Evolutionary conservation across 1,140 invertebrate species (phyloP).

Genomic region (Brachionus koreanus): DNA sequence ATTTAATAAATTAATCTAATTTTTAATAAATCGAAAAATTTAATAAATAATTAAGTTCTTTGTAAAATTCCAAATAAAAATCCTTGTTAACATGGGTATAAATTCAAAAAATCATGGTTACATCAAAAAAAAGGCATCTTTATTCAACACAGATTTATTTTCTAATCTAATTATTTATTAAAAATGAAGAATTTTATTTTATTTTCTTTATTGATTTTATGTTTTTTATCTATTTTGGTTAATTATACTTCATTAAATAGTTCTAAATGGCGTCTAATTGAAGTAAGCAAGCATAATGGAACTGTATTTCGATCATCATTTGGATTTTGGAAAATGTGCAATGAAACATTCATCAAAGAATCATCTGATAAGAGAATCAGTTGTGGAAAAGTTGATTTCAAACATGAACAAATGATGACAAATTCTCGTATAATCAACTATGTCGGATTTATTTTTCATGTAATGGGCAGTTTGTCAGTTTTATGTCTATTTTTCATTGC

Average conservation of each 20-base stretch:
- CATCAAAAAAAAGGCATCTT: neutral
- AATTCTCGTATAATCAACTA: neutral
- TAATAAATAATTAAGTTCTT: too few relatives aligned
- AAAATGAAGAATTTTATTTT: conserved; percentile 29
- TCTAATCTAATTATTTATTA: neutral
- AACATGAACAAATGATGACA: neutral
- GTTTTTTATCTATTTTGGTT: neutral
- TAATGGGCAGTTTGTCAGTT: neutral
- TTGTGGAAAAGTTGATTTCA: neutral
- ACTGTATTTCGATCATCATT: neutral
- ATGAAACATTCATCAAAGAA: neutral
- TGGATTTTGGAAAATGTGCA: conserved; percentile 27
- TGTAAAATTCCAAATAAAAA: too few relatives aligned
- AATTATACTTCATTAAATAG: neutral
- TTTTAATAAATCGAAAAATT: too few relatives aligned
- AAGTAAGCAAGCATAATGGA: neutral
- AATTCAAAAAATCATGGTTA: neutral
- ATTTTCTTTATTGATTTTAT: neutral
- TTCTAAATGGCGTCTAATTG: neutral
- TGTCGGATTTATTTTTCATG: neutral
- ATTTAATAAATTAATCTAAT: too few relatives aligned
- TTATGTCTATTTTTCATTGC: neutral
- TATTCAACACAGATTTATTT: neutral
- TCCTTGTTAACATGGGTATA: neutral
- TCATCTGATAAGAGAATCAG: neutral